These are phyloP conservation scores for Morone chrysops DNA, from an alignment of 2,113 vertebrate genomes.

Conservation along the genomic window DNA sequence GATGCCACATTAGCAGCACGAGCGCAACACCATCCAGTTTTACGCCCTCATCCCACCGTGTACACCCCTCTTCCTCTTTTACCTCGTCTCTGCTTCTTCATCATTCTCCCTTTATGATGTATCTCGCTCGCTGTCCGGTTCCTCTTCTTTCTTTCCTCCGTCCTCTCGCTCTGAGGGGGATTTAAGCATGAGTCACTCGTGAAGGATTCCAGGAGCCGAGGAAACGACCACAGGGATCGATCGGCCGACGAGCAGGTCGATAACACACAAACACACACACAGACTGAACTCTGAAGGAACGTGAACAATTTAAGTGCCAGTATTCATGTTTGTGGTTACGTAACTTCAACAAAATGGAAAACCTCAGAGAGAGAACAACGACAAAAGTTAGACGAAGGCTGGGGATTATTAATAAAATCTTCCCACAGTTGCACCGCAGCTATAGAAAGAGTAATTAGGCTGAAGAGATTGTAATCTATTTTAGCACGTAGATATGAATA, in stretches of 20 bases:
- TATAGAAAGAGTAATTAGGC: constrained; percentile 71
- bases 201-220: constrained; percentile 59
- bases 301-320: neutral
- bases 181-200: constrained; percentile 61
- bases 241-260: constrained; percentile 47
- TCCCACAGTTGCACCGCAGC: constrained; percentile 48
- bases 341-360: neutral
- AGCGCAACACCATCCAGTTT: constrained; percentile 4
- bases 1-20: constrained; percentile 66
- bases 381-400: constrained; percentile 27
- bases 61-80: constrained; percentile 44
- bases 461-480: constrained; percentile 75
- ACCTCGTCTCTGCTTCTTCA: constrained; percentile 15
- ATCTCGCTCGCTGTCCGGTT: constrained; percentile 38
- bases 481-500: constrained; percentile 71
- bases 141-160: neutral
- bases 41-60: neutral
- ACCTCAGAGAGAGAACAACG: constrained; percentile 1
- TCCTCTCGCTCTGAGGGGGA: constrained; percentile 24
- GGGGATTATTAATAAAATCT: constrained; percentile 58
- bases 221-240: constrained; percentile 51
- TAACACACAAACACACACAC: constrained; percentile 2
- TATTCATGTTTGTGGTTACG: constrained; percentile 15
- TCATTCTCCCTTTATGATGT: constrained; percentile 44
- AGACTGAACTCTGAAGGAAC: neutral